Conservation (phyloP, 2,797 vertebrate species). For the Triplophysa yarkandensis region DNA sequence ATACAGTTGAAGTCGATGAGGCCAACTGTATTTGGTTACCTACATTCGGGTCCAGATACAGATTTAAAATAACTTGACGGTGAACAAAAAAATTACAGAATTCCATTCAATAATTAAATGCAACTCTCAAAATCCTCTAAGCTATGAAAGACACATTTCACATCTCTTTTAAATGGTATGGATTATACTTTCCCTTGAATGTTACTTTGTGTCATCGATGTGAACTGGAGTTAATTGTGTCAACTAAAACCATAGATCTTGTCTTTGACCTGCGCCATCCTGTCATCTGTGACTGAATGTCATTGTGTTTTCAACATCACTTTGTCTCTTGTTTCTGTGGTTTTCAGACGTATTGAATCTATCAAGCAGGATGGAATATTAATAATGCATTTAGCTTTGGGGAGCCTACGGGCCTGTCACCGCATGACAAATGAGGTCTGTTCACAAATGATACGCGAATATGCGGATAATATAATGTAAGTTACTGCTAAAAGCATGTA, state of each 20-base stretch:
- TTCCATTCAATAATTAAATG: too few species aligned
- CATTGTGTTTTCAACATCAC: slow-evolving; percentile 37
- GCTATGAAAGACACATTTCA: not conserved
- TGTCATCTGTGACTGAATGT: slow-evolving; percentile 37
- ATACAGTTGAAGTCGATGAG: too few species aligned
- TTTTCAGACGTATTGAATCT: slow-evolving; percentile 38
- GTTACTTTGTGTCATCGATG: not conserved
- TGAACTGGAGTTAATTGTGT: not conserved
- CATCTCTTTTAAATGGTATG: not conserved
- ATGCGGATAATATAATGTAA: slow-evolving; percentile 50
- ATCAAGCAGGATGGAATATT: slow-evolving; percentile 47
- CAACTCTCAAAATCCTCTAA: too few species aligned
- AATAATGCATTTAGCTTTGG: slow-evolving; percentile 49
- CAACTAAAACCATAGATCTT: not conserved
- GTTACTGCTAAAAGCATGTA: slow-evolving; percentile 50
- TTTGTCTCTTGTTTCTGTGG: slow-evolving; percentile 30
- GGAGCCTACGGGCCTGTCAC: slow-evolving; percentile 40
- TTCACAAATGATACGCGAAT: slow-evolving; percentile 41
- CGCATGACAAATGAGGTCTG: slow-evolving; percentile 37
- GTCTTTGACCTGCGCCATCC: slow-evolving; percentile 8
- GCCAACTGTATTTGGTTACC: too few species aligned
- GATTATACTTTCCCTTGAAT: not conserved
- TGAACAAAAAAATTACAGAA: too few species aligned
- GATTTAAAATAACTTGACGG: too few species aligned
- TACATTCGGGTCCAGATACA: too few species aligned